phyloP scores from a whole-genome alignment of 2,797 vertebrate genomes.

The Enteromius fasciolatus region DNA sequence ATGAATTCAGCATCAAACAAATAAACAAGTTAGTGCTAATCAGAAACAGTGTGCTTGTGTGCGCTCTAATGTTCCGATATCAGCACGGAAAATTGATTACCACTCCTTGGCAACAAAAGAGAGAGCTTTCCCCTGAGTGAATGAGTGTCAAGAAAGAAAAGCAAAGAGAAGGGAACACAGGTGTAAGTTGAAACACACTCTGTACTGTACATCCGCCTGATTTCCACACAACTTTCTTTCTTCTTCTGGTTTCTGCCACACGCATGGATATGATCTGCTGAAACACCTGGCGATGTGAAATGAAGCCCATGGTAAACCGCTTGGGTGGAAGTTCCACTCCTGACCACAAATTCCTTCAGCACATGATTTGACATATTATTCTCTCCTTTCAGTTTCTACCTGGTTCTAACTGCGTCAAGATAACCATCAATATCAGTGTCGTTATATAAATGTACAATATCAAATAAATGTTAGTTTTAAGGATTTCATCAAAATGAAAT shows the following conservation, averaged over 20 bases:
- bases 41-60: conserved; percentile 62
- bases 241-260: conserved; percentile 25
- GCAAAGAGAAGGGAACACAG: conserved; percentile 41
- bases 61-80: conserved; percentile 18
- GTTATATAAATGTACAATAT: conserved; percentile 2
- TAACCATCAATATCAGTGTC: conserved; percentile 3
- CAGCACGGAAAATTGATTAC: conserved; percentile 30
- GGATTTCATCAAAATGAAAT: neutral
- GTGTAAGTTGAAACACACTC: conserved; percentile 47
- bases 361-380: conserved; percentile 14
- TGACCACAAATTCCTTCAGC: conserved; percentile 21
- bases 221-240: conserved; percentile 17
- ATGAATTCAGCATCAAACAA: conserved; percentile 67
- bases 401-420: neutral
- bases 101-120: conserved; percentile 29
- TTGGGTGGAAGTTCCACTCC: conserved; percentile 14
- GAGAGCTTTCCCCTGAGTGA: conserved; percentile 20
- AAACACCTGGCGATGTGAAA: conserved; percentile 41
- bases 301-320: conserved; percentile 16
- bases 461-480: neutral
- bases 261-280: conserved; percentile 33
- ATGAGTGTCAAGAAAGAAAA: conserved; percentile 39
- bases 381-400: conserved; percentile 1
- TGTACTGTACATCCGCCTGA: neutral
- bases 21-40: conserved; percentile 73